Base-by-base conservation (phyloP, 2,888 invertebrate species). In the Drosophila ustulata region DNA sequence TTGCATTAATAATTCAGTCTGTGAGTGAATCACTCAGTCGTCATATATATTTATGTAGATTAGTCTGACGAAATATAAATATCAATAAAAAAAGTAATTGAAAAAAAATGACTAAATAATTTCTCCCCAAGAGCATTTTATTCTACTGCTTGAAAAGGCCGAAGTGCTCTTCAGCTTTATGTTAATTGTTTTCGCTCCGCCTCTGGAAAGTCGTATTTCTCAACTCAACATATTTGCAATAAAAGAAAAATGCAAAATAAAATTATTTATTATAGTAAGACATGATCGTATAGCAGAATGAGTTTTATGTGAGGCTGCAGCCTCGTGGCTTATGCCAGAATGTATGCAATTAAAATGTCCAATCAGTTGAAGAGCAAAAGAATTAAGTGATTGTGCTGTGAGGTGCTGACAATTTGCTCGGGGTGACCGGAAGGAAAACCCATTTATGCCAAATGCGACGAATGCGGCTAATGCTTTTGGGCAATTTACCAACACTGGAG, bases 351-450 rank as follows among this genome's bases (percentile, higher is more conserved):
- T 82, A 71, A n/a, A 41, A 26, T 28, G 18, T 28, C 37, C 30
- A 52, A 50, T 41, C 63, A 9, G 59, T 69, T 65, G 18, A 32
- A 3, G 25, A 49, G 34, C 8, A 13, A n/a, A 50, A 69, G 49
- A 62, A 70, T 55, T 39, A 51, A 41, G n/a, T 13, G 18, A 57
- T 30, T 43, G 9, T n/a, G 28, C 6, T 47, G n/a, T n/a, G 37
- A 50, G 55, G 59, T 68, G 59, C 43, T 51, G 55, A 62, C 66
- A 68, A 71, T 66, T 65, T 41, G 56, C 64, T 59, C 64, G 59
- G 65, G 45, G 49, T 52, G 77, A 67, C 77, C 83, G 83, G 83
- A 84, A 84, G 83, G 85, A 87, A 87, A 80, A 71, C 51, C 71
- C 78, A 80, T 83, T 80, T 83, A 75, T 25, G 66, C 56, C 69